These are phyloP conservation scores for Drosophila chauvacae DNA, from an alignment of 1,140 invertebrate species.

Conservation along the genomic window DNA sequence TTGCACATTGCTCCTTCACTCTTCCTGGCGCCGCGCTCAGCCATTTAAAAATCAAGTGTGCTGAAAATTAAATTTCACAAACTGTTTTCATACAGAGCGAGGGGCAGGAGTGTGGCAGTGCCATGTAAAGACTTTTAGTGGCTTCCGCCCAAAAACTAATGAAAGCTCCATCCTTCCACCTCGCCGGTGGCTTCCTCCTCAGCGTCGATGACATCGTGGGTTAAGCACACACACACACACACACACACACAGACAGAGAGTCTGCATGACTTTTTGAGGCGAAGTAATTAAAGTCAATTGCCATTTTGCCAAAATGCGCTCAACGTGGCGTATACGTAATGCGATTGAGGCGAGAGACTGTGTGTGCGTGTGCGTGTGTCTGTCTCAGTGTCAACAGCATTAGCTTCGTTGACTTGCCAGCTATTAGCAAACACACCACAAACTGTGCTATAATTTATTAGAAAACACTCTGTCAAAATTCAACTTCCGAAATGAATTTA, in stretches of 20 bases:
- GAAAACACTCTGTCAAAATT: conserved; percentile 33
- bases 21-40: neutral
- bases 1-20: conserved; percentile 13
- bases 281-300: conserved; percentile 79
- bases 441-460: conserved; percentile 65
- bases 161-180: conserved; percentile 46
- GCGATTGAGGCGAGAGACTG: conserved; percentile 27
- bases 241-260: conserved; percentile 18
- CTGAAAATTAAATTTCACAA: conserved; percentile 76
- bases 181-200: conserved; percentile 4
- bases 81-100: conserved; percentile 47
- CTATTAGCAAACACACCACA: conserved; percentile 62
- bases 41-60: conserved; percentile 70
- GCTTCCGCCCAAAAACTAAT: conserved; percentile 71
- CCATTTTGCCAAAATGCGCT: conserved; percentile 73
- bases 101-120: conserved; percentile 20
- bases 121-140: conserved; percentile 69
- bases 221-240: conserved; percentile 31
- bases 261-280: conserved; percentile 66
- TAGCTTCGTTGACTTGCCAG: conserved; percentile 55
- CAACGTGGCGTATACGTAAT: conserved; percentile 74
- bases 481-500: conserved; percentile 15
- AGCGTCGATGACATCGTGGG: conserved; percentile 47
- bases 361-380: neutral
- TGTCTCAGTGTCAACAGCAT: conserved; percentile 54